phyloP scores from a whole-genome alignment of 2,888 invertebrate species.

The Timandra comae region DNA sequence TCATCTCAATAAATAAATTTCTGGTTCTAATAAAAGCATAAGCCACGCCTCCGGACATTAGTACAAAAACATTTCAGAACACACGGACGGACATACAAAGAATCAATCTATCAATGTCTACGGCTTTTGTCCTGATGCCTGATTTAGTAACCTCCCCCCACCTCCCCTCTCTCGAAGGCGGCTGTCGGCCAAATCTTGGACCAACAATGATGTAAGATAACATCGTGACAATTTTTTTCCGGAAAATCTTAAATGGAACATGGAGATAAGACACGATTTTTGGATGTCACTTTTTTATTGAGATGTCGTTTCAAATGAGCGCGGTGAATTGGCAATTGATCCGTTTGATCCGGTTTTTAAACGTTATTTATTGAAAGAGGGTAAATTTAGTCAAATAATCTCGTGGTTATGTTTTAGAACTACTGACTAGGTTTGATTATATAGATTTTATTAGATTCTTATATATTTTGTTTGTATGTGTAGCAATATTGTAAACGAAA shows the following conservation, averaged over 20 bases:
- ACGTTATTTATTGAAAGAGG: too few relatives aligned
- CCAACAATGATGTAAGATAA: slow-evolving; percentile 7
- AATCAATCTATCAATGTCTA: slow-evolving; percentile 32
- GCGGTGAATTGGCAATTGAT: slow-evolving; percentile 2
- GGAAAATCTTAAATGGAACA: not conserved
- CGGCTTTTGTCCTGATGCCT: slow-evolving; percentile 29
- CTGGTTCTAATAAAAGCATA: slow-evolving; percentile 17
- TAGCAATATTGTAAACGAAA: too few relatives aligned
- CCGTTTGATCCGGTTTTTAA: not conserved
- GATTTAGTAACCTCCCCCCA: slow-evolving; percentile 22
- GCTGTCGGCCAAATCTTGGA: too few relatives aligned
- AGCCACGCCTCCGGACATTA: slow-evolving; percentile 11
- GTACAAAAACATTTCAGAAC: slow-evolving; percentile 21
- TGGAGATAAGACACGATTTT: slow-evolving; percentile 9
- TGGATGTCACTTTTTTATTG: slow-evolving; percentile 2
- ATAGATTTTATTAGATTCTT: too few relatives aligned
- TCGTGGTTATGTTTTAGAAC: too few relatives aligned
- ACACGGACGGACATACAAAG: slow-evolving; percentile 16
- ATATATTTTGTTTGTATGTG: too few relatives aligned
- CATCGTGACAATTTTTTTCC: not conserved
- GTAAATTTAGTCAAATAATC: too few relatives aligned
- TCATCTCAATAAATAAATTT: slow-evolving; percentile 6
- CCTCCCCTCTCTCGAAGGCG: not conserved
- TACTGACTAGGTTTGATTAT: too few relatives aligned
- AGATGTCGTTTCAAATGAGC: too few relatives aligned